Conservation (phyloP, 2,113 vertebrate genomes). For the Pterocles gutturalis region DNA sequence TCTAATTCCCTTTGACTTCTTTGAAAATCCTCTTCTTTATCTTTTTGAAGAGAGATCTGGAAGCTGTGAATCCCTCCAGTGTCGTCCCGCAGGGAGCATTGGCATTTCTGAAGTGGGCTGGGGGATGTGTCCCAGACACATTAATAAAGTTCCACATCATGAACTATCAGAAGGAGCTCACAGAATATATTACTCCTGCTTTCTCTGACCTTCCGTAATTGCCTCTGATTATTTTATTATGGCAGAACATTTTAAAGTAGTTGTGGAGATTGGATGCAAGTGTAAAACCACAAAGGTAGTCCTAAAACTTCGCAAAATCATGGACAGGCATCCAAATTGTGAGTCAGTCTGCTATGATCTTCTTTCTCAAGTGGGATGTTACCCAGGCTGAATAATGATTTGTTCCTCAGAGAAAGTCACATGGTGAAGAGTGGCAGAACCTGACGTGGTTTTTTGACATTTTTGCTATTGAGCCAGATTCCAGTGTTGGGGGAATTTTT, state of each 20-base stretch:
- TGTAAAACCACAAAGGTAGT: background rate
- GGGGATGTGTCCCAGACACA: background rate
- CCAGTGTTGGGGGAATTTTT: background rate
- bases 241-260: slow-evolving; percentile 5
- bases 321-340: background rate
- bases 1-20: background rate
- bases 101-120: background rate
- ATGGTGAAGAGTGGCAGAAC: background rate
- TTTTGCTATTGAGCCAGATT: background rate
- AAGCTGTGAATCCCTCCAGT: background rate
- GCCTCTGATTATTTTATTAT: slow-evolving; percentile 36
- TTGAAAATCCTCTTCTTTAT: background rate
- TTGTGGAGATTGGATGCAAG: background rate
- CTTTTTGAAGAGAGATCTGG: background rate
- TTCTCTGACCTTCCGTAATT: slow-evolving; percentile 37
- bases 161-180: background rate
- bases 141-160: background rate
- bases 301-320: background rate
- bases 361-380: background rate
- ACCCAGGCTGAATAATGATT: background rate
- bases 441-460: background rate
- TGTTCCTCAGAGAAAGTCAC: background rate
- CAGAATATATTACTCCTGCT: background rate
- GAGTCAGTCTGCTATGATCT: background rate
- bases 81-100: background rate